These are phyloP conservation scores for Periophthalmus modestus DNA, from an alignment of 2,113 vertebrate genomes.

Conservation along the genomic window DNA sequence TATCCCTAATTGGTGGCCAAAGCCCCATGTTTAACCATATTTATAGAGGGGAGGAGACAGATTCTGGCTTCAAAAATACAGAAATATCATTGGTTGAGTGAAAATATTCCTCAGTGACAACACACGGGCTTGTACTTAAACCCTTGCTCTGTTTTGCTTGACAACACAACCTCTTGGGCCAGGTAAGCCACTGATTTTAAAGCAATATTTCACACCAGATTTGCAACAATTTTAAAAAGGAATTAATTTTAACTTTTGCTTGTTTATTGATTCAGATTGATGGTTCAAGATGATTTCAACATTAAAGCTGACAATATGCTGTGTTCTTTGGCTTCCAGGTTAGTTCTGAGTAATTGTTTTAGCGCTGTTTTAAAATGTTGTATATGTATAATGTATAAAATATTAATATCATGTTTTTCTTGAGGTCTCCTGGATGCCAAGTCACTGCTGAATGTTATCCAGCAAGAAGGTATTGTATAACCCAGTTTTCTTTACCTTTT, in stretches of 20 bases:
- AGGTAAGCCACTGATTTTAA: constrained; percentile 55
- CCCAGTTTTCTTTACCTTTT: neutral
- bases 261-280: constrained; percentile 24
- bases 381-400: too few relatives aligned
- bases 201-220: neutral
- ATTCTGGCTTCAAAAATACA: constrained; percentile 6
- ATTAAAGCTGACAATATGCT: constrained; percentile 53
- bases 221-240: neutral
- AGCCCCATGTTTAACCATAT: constrained; percentile 52
- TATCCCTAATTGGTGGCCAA: constrained; percentile 65
- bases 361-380: neutral
- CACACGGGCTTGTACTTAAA: constrained; percentile 62
- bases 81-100: constrained; percentile 53
- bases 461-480: constrained; percentile 65
- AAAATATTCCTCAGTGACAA: constrained; percentile 20
- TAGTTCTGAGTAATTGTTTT: constrained; percentile 19
- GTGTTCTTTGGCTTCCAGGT: constrained; percentile 68
- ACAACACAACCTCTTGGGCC: constrained; percentile 43
- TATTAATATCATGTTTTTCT: constrained; percentile 1
- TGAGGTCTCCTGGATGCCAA: constrained; percentile 71
- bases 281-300: constrained; percentile 66
- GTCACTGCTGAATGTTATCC: constrained; percentile 65
- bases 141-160: constrained; percentile 9
- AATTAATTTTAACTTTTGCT: neutral
- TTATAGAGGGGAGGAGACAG: constrained; percentile 48